Evolutionary conservation across 2,888 invertebrate genomes (phyloP).

Genomic region (Aquatica leii): DNA sequence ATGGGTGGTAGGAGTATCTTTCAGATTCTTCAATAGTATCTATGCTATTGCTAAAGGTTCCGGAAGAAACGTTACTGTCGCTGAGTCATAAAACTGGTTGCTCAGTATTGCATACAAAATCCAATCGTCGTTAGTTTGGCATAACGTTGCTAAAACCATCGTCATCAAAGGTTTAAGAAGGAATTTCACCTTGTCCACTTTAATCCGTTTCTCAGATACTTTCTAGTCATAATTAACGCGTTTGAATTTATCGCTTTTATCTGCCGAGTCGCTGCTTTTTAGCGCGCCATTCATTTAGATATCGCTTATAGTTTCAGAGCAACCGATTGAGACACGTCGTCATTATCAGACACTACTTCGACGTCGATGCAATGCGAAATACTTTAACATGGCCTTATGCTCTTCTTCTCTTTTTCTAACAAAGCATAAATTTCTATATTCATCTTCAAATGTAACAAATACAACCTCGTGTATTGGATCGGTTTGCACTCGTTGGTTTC

Average conservation of each 20-base stretch:
- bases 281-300: conserved; percentile 86
- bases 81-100: conserved; percentile 60
- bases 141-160: conserved; percentile 79
- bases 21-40: conserved; percentile 60
- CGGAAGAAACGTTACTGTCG: conserved; percentile 53
- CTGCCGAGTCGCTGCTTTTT: conserved; percentile 83
- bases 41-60: conserved; percentile 65
- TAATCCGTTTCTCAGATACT: conserved; percentile 83
- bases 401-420: conserved; percentile 63
- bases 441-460: conserved; percentile 62
- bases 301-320: too few relatives aligned
- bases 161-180: conserved; percentile 79
- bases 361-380: conserved; percentile 61
- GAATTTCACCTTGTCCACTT: conserved; percentile 78
- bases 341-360: conserved; percentile 83
- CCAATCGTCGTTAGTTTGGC: conserved; percentile 83
- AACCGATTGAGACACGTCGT: conserved; percentile 86
- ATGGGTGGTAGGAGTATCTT: conserved; percentile 59
- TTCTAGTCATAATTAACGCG: conserved; percentile 88
- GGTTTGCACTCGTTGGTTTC: conserved; percentile 68
- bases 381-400: conserved; percentile 46
- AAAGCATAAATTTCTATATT: conserved; percentile 58
- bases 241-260: conserved; percentile 81
- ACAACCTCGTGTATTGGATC: conserved; percentile 67
- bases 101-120: conserved; percentile 67